Evolutionary conservation across 2,113 vertebrate species (phyloP).

Genomic region (Astatotilapia flaviijosephi): DNA sequence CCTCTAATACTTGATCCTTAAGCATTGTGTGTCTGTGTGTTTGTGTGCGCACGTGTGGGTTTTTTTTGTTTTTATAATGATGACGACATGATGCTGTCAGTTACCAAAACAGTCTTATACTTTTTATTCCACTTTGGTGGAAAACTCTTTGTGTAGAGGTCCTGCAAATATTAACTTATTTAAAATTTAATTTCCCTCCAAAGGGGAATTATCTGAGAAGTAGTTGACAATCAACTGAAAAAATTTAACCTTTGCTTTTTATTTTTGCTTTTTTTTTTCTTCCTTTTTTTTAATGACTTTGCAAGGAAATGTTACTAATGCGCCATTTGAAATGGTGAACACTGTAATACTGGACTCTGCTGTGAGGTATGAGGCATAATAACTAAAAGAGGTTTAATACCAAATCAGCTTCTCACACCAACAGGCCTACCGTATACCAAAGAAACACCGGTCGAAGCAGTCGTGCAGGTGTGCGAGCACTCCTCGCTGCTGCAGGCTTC

Average conservation of each 20-base stretch:
- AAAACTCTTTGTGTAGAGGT: constrained; percentile 30
- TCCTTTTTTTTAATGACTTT: neutral
- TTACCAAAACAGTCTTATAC: constrained; percentile 63
- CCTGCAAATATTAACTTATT: constrained; percentile 57
- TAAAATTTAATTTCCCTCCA: constrained; percentile 47
- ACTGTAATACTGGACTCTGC: constrained; percentile 36
- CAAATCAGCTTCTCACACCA: constrained; percentile 53
- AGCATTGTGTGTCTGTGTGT: constrained; percentile 23
- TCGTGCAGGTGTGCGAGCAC: neutral
- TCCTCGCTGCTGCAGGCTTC: constrained; percentile 19
- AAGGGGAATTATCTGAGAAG: constrained; percentile 51
- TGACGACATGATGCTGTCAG: constrained; percentile 26
- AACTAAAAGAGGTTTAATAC: constrained; percentile 12
- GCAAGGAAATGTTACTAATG: constrained; percentile 27
- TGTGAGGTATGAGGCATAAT: neutral
- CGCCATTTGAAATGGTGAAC: constrained; percentile 48
- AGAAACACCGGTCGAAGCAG: constrained; percentile 38
- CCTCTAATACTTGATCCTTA: constrained; percentile 66
- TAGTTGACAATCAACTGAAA: constrained; percentile 80
- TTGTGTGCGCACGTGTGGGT: neutral
- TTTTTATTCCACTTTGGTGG: constrained; percentile 18
- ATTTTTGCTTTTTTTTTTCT: neutral
- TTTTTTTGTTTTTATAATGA: neutral
- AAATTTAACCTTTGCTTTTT: constrained; percentile 38
- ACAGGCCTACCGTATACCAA: constrained; percentile 53